Conservation (phyloP, 2,888 invertebrate genomes). For the Atherix ibis region DNA sequence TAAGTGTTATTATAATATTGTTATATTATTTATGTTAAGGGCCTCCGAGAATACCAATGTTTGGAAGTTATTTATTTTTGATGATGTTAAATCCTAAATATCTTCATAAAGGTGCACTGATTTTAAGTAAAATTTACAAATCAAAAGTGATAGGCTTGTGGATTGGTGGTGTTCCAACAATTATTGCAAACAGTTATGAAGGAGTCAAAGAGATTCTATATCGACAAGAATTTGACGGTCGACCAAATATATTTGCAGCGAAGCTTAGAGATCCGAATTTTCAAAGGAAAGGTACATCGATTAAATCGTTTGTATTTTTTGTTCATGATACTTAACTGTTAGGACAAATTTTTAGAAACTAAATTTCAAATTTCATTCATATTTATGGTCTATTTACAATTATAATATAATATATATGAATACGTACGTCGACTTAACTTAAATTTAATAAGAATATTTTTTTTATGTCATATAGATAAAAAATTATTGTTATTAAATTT, state of each 20-base stretch:
- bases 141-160: constrained; percentile 43
- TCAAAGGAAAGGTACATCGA: constrained; percentile 19
- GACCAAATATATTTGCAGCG: constrained; percentile 35
- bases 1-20: neutral
- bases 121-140: constrained; percentile 39
- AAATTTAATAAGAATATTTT: no score
- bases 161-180: constrained; percentile 35
- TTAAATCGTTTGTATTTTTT: constrained; percentile 6
- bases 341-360: no score
- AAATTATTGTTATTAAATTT: no score
- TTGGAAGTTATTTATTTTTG: constrained; percentile 39
- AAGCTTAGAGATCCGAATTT: constrained; percentile 35
- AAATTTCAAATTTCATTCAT: no score
- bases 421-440: no score
- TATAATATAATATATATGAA: no score
- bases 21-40: constrained; percentile 29
- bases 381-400: no score
- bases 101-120: constrained; percentile 35
- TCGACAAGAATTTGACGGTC: constrained; percentile 46
- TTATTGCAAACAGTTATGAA: constrained; percentile 38
- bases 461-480: no score
- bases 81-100: constrained; percentile 36
- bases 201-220: constrained; percentile 41
- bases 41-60: constrained; percentile 43
- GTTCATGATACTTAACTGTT: no score